Conservation (phyloP, 1,140 invertebrate species). For the Drosophila lini region DNA sequence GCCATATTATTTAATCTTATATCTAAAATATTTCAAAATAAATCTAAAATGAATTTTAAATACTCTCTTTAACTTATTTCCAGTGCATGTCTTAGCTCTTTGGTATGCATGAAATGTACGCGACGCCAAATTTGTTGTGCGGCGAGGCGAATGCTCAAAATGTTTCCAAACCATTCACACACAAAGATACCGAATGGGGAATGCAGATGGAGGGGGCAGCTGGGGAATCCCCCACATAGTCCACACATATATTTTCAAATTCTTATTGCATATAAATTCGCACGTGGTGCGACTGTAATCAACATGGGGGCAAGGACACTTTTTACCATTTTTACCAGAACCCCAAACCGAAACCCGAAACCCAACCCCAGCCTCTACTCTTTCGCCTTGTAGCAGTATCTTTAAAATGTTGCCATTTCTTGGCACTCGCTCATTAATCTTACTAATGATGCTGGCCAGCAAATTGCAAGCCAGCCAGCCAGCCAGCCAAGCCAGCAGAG, state of each 20-base stretch:
- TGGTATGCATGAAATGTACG: constrained; percentile 83
- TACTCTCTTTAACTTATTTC: background rate
- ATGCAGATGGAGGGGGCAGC: background rate
- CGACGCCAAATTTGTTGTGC: constrained; percentile 82
- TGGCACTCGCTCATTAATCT: constrained; percentile 70
- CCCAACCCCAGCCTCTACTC: background rate
- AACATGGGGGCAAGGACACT: constrained; percentile 72
- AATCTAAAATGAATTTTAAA: background rate
- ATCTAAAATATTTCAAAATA: too few relatives aligned
- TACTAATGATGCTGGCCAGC: constrained; percentile 77
- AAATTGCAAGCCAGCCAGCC: constrained; percentile 63
- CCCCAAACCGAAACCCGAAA: background rate
- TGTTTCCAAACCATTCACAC: constrained; percentile 52
- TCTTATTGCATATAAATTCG: constrained; percentile 83
- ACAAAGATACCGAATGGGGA: constrained; percentile 25
- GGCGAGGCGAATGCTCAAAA: constrained; percentile 82
- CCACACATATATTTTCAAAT: constrained; percentile 77
- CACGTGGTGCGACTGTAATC: constrained; percentile 82
- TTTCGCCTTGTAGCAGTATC: constrained; percentile 9
- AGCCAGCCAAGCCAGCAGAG: background rate
- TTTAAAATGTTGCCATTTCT: constrained; percentile 54
- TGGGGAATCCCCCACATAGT: constrained; percentile 24
- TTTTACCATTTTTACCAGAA: constrained; percentile 31
- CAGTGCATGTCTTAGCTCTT: constrained; percentile 63
- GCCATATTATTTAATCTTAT: too few relatives aligned